A percentile compares a stretch with the other conserved stretches of the same genome.
phyloP scores from a whole-genome alignment of 2,113 vertebrate species.

The Oreochromis tanganicae region DNA sequence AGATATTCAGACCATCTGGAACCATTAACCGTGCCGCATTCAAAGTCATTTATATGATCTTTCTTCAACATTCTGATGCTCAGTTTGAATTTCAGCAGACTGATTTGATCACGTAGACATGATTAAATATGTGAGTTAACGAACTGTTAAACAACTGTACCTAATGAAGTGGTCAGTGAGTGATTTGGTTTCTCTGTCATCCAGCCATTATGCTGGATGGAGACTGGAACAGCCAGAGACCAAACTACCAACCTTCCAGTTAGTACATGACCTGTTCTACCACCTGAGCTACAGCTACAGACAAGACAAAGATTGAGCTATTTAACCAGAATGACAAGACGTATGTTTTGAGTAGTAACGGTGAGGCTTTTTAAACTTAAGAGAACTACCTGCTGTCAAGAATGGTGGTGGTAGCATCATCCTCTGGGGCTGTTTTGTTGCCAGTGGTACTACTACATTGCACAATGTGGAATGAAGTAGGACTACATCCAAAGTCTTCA shows the following conservation, averaged over 20 bases:
- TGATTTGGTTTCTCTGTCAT: background rate
- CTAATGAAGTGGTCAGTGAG: background rate
- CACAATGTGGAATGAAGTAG: background rate
- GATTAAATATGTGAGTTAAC: background rate
- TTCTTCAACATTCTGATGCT: background rate
- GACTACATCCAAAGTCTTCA: background rate
- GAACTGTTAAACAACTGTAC: background rate
- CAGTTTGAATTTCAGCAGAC: background rate
- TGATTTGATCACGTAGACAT: background rate
- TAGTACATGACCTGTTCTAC: background rate
- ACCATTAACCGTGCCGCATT: background rate
- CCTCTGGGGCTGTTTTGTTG: background rate
- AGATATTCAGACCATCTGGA: background rate
- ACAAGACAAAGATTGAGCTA: background rate
- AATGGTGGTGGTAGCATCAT: background rate
- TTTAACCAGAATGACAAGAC: background rate
- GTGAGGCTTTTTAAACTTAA: background rate
- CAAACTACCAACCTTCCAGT: background rate
- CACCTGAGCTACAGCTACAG: background rate
- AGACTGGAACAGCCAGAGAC: background rate
- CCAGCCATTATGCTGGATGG: background rate
- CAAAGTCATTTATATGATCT: background rate
- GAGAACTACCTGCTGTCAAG: background rate
- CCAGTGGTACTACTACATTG: background rate
- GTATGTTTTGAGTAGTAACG: background rate